phyloP scores from a whole-genome alignment of 2,113 vertebrate species.

The Hystrix brachyura region DNA sequence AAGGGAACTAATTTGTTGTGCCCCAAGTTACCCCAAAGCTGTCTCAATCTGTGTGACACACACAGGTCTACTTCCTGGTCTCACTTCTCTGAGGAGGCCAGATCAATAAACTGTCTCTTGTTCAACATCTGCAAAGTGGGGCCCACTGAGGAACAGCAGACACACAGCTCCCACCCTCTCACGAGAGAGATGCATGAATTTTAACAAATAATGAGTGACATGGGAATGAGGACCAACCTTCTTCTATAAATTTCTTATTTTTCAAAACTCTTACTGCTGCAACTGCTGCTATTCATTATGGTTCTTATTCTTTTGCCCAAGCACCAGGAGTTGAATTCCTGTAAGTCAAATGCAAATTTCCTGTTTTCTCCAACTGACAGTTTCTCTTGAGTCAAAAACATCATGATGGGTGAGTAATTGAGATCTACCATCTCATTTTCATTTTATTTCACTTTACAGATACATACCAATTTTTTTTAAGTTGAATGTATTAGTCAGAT shows the following conservation, averaged over 20 bases:
- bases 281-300: neutral
- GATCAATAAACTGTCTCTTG: neutral
- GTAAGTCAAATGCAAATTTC: neutral
- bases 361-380: neutral
- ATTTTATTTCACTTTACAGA: neutral
- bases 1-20: neutral
- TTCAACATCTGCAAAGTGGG: neutral
- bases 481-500: neutral
- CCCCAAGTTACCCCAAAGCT: too few species aligned
- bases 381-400: neutral
- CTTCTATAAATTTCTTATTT: neutral
- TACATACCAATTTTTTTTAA: neutral
- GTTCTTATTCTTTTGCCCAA: neutral
- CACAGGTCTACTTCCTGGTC: neutral
- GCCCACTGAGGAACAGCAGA: neutral
- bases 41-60: neutral
- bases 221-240: fast-evolving
- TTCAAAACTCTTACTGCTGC: neutral
- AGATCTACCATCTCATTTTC: neutral
- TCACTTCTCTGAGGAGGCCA: neutral
- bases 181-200: neutral
- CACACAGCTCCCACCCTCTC: fast-evolving
- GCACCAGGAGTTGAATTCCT: neutral
- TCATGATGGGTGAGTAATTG: neutral
- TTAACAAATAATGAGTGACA: too few species aligned